Percentiles rank a stretch among this genome's conserved stretches.
phyloP scores from a whole-genome alignment of 2,797 vertebrate genomes.

The Trematomus bernacchii region DNA sequence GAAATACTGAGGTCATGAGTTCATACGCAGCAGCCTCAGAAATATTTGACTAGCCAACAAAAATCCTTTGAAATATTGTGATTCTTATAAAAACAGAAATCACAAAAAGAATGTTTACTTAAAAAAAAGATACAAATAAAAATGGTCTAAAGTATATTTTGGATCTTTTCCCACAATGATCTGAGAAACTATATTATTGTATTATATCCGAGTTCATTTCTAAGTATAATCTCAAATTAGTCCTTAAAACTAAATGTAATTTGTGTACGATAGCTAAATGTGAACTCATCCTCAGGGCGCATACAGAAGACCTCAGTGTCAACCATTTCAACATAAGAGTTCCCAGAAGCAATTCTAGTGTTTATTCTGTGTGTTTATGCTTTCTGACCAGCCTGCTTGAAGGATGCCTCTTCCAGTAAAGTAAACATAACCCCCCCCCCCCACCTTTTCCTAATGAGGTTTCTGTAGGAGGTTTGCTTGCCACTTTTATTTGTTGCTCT shows the following conservation, averaged over 20 bases:
- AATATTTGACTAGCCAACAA: neutral
- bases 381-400: constrained; percentile 25
- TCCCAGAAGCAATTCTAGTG: constrained; percentile 10
- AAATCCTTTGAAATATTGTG: neutral
- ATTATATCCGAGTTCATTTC: constrained; percentile 1
- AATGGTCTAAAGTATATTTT: neutral
- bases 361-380: constrained; percentile 21
- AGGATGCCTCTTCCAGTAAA: constrained; percentile 17
- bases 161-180: neutral
- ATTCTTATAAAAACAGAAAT: neutral
- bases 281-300: constrained; percentile 16
- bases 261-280: neutral
- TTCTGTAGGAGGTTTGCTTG: constrained; percentile 25
- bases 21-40: neutral
- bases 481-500: constrained; percentile 46
- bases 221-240: constrained; percentile 7
- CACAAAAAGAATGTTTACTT: too few species aligned
- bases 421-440: constrained; percentile 23
- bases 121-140: neutral
- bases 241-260: constrained; percentile 16
- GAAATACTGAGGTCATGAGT: constrained; percentile 3
- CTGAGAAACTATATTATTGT: neutral
- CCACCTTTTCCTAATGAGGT: constrained; percentile 23
- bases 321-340: neutral
- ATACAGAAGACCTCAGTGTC: neutral